phyloP scores from a whole-genome alignment of 2,797 vertebrate species.

The Parambassis ranga region DNA sequence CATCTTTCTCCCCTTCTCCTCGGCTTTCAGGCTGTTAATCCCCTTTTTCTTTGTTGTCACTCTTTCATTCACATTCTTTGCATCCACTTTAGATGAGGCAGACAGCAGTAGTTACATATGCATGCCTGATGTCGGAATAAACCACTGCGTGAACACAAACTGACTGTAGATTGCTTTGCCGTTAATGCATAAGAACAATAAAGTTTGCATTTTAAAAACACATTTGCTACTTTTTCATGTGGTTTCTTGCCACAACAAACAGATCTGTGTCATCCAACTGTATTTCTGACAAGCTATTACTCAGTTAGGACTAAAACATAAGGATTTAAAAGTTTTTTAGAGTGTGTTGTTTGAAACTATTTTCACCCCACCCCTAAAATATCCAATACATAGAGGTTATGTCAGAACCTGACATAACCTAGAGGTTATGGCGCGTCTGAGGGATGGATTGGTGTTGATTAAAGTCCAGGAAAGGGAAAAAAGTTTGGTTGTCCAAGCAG shows the following conservation, averaged over 20 bases:
- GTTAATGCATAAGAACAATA: conserved; percentile 42
- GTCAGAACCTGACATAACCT: conserved; percentile 9
- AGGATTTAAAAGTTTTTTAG: background rate
- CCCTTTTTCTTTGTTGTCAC: background rate
- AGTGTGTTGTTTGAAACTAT: too few species aligned
- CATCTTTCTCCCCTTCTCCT: conserved; percentile 12
- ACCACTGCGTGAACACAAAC: conserved; percentile 39
- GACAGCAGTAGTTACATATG: conserved; percentile 43
- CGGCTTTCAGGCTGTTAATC: background rate
- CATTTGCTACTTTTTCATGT: background rate
- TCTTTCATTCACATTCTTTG: conserved; percentile 28
- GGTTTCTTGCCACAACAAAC: background rate
- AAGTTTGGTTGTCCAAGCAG: conserved; percentile 71
- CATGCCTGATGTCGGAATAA: conserved; percentile 48
- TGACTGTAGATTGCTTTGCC: conserved; percentile 33
- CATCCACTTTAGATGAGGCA: conserved; percentile 32
- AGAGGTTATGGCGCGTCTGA: conserved; percentile 38
- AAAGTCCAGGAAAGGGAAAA: conserved; percentile 48
- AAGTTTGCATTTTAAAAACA: conserved; percentile 2
- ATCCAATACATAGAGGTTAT: conserved; percentile 24
- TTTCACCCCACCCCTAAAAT: too few species aligned
- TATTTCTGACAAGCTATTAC: conserved; percentile 2
- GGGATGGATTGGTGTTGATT: conserved; percentile 64
- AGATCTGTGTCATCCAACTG: conserved; percentile 1
- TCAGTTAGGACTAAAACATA: background rate